Percentiles rank a stretch among this genome's conserved stretches.
Evolutionary conservation across 30 jellyfish, hydroid and myxozoan genomes (phyloP).

Genomic region (Rhopilema esculentum): DNA sequence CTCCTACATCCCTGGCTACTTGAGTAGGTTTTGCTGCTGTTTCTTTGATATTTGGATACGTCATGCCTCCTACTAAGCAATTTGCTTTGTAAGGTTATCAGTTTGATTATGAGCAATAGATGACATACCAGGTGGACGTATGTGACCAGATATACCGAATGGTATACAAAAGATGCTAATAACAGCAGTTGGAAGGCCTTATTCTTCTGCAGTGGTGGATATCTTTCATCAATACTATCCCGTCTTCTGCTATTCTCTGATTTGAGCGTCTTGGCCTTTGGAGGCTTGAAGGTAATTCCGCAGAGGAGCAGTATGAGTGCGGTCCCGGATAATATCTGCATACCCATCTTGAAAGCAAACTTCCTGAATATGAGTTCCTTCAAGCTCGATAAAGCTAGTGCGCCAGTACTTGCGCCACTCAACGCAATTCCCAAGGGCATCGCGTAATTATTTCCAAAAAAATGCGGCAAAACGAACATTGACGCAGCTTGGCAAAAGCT

Average conservation of each 20-base stretch:
- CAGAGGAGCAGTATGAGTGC: slow-evolving; percentile 60
- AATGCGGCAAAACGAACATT: slow-evolving; percentile 68
- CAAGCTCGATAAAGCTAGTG: slow-evolving; percentile 77
- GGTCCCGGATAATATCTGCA: slow-evolving; percentile 67
- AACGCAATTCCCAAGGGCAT: slow-evolving; percentile 63
- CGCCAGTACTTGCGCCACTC: slow-evolving; percentile 81
- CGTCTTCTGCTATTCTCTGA: slow-evolving; percentile 1
- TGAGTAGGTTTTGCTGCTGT: too few species aligned
- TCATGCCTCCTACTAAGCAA: too few species aligned
- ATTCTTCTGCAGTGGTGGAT: slow-evolving; percentile 50
- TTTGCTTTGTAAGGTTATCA: too few species aligned
- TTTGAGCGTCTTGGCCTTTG: not conserved
- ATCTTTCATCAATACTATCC: slow-evolving; percentile 50
- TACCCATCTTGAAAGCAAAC: slow-evolving; percentile 58
- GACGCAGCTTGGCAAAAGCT: slow-evolving; percentile 66
- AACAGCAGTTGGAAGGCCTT: slow-evolving; percentile 70
- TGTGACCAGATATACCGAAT: slow-evolving; percentile 71
- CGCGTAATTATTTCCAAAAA: slow-evolving; percentile 49
- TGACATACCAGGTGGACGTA: slow-evolving; percentile 87
- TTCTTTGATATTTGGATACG: too few species aligned
- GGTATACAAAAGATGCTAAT: slow-evolving; percentile 59
- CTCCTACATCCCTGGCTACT: too few species aligned
- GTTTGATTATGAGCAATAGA: not conserved
- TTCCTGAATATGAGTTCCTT: slow-evolving; percentile 44
- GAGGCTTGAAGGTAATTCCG: slow-evolving; percentile 72